Evolutionary conservation across 2,797 vertebrate genomes (phyloP).

Genomic region (Sarcoramphus papa): DNA sequence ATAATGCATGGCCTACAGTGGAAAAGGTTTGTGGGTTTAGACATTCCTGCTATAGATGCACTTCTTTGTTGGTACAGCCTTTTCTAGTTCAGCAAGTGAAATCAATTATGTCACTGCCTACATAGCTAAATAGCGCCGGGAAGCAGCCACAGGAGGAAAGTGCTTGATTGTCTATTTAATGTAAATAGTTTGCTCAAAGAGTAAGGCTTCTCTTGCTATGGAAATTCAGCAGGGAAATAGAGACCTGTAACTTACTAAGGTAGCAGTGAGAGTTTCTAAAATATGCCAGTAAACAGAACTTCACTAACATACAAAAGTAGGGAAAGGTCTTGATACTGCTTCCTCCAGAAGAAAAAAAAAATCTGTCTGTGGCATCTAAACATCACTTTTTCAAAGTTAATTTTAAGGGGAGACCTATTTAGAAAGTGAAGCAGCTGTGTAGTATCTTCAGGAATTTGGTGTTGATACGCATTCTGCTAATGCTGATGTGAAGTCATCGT

Average conservation of each 20-base stretch:
- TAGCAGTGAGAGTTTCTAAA: not conserved
- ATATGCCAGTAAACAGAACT: not conserved
- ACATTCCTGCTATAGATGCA: not conserved
- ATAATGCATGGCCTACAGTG: not conserved
- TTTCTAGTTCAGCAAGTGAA: not conserved
- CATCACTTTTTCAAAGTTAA: not conserved
- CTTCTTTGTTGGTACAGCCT: not conserved
- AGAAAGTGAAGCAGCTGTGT: not conserved
- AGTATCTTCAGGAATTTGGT: not conserved
- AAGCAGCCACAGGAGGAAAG: not conserved
- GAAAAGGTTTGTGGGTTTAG: not conserved
- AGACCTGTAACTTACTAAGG: not conserved
- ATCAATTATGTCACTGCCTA: not conserved
- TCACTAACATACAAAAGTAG: not conserved
- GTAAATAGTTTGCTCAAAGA: not conserved
- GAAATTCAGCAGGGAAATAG: not conserved
- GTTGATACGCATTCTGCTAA: fast-evolving
- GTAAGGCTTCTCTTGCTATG: not conserved
- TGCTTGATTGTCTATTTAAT: not conserved
- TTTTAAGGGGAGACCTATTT: not conserved
- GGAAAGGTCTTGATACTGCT: not conserved
- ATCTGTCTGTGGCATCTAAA: not conserved
- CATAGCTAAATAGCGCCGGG: not conserved
- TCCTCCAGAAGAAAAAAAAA: not conserved
- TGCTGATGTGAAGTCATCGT: not conserved